Percentiles rank a stretch among this genome's conserved stretches.
These are phyloP conservation scores for Serinus canaria DNA, from an alignment of 2,113 vertebrate species.

Conservation along the genomic window DNA sequence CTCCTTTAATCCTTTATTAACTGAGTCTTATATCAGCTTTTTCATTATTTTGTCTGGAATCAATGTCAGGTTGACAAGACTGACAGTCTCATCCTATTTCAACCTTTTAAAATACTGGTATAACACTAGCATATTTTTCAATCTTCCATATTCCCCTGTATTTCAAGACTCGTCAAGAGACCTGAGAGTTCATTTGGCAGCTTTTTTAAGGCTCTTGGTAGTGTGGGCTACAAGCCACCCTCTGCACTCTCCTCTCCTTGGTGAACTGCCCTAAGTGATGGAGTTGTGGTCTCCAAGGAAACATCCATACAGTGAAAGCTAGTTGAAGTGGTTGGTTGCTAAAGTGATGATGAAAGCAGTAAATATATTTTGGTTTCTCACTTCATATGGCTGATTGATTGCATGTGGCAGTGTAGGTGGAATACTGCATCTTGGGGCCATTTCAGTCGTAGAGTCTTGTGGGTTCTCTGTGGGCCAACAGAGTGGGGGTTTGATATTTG, in stretches of 20 bases:
- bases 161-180: slow-evolving; percentile 32
- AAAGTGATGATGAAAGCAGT: neutral
- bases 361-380: neutral
- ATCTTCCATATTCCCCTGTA: slow-evolving; percentile 2
- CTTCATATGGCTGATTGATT: neutral
- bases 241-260: neutral
- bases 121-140: slow-evolving; percentile 41
- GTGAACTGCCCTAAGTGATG: neutral
- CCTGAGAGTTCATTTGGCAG: neutral
- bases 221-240: neutral
- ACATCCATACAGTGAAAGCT: neutral
- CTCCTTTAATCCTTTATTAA: slow-evolving; percentile 67
- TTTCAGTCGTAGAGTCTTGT: neutral
- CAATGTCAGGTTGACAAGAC: slow-evolving; percentile 62
- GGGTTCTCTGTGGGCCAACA: neutral
- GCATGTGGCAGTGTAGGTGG: neutral
- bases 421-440: neutral
- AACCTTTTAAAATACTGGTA: slow-evolving; percentile 59
- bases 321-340: neutral
- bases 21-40: slow-evolving; percentile 60
- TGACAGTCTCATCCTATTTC: slow-evolving; percentile 61
- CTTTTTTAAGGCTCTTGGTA: neutral
- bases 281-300: neutral
- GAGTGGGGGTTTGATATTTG: neutral
- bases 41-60: slow-evolving; percentile 69